Conservation (phyloP, 2,113 vertebrate species). For the Oncorhynchus keta region DNA sequence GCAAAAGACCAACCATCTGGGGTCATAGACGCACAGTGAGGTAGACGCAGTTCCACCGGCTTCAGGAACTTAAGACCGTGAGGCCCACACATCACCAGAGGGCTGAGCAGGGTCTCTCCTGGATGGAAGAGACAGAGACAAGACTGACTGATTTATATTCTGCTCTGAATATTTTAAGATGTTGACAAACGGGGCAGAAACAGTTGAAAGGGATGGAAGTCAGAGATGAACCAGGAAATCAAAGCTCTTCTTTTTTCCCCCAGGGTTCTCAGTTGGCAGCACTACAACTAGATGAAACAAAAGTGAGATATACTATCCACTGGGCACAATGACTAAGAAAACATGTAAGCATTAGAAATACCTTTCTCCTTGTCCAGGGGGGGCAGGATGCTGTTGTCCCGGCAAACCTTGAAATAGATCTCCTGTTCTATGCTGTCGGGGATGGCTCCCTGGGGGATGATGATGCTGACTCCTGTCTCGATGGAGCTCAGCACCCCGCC, state of each 20-base stretch:
- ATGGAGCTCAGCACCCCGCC: constrained; percentile 96
- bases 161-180: too few relatives aligned
- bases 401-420: constrained; percentile 99
- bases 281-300: too few relatives aligned
- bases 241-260: too few relatives aligned
- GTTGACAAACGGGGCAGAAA: too few relatives aligned
- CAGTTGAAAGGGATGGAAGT: too few relatives aligned
- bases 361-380: constrained; percentile 99
- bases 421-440: constrained; percentile 95
- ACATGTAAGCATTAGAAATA: constrained; percentile 41
- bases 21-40: constrained; percentile 99
- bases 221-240: too few relatives aligned
- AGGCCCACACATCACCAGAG: constrained; percentile 97
- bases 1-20: constrained; percentile 99
- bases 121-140: background rate
- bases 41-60: constrained; percentile 97
- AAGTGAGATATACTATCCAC: too few relatives aligned
- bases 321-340: too few relatives aligned
- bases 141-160: too few relatives aligned
- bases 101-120: constrained; percentile 98
- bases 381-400: constrained; percentile 97
- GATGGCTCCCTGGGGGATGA: constrained; percentile 97
- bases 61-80: constrained; percentile 99
- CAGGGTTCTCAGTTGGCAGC: too few relatives aligned
- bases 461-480: constrained; percentile 97